phyloP scores from a whole-genome alignment of 2,888 invertebrate species.

The Leptopilina myrica region DNA sequence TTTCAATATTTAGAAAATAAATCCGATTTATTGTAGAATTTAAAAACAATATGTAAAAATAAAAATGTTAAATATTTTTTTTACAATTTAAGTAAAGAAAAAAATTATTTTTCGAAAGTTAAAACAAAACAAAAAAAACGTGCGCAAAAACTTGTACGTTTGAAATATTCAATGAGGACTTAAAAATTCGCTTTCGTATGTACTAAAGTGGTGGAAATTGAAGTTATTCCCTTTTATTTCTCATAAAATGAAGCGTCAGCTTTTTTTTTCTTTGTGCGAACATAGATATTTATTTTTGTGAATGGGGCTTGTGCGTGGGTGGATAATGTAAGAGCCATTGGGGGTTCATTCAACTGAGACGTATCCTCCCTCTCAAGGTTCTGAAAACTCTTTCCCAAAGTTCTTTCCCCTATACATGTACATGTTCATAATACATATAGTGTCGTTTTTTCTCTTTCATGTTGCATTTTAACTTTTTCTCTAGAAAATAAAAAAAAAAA shows the following conservation, averaged over 20 bases:
- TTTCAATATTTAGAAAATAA: too few species aligned
- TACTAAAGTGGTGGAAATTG: too few species aligned
- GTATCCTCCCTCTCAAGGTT: constrained; percentile 9
- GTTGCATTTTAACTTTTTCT: constrained; percentile 2
- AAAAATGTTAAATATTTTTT: too few species aligned
- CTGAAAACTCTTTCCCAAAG: not conserved
- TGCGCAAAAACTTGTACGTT: too few species aligned
- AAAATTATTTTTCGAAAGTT: too few species aligned
- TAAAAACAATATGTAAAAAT: too few species aligned
- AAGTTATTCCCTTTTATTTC: not conserved
- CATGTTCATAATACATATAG: not conserved
- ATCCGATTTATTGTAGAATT: too few species aligned
- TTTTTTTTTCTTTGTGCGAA: not conserved
- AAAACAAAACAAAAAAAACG: too few species aligned
- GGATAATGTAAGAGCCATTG: constrained; percentile 8
- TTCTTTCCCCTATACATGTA: too few species aligned
- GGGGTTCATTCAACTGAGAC: constrained; percentile 17
- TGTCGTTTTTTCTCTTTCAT: constrained; percentile 5
- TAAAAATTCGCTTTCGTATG: too few species aligned
- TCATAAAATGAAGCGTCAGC: not conserved
- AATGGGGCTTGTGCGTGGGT: not conserved
- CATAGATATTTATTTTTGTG: not conserved
- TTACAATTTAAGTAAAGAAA: too few species aligned
- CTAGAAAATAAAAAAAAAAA: not conserved
- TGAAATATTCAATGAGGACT: too few species aligned